phyloP scores from a whole-genome alignment of 2,888 invertebrate species.

The Himalopsyche tibetana region DNA sequence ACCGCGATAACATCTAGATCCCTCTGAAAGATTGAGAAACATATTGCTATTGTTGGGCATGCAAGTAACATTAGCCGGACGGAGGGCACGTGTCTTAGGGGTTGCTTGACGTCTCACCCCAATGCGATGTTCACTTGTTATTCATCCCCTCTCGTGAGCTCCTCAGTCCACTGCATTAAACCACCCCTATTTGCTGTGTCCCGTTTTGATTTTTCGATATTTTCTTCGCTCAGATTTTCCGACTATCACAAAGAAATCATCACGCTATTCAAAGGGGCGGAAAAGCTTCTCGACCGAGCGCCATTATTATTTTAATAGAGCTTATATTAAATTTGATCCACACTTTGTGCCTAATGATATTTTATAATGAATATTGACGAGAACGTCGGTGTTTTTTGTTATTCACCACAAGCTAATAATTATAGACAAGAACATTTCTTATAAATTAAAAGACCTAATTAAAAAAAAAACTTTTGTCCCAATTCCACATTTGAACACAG shows the following conservation, averaged over 20 bases:
- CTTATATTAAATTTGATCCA: not conserved
- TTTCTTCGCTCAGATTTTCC: conserved; percentile 19
- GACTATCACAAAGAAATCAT: conserved; percentile 32
- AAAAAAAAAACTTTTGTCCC: no score
- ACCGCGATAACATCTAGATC: no score
- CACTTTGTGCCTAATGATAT: not conserved
- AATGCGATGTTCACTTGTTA: conserved; percentile 50
- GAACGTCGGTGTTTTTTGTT: no score
- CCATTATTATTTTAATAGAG: not conserved
- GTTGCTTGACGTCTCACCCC: conserved; percentile 26
- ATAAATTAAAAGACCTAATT: no score
- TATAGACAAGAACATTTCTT: no score
- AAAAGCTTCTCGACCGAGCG: not conserved
- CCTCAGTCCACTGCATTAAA: conserved; percentile 38
- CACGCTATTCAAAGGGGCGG: not conserved
- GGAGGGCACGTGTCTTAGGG: conserved; percentile 42
- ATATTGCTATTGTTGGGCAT: conserved; percentile 23
- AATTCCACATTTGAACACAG: no score
- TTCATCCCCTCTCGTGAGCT: conserved; percentile 29
- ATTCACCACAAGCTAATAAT: no score
- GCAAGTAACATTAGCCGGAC: conserved; percentile 43
- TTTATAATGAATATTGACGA: not conserved
- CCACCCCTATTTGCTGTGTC: conserved; percentile 33
- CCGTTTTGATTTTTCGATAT: conserved; percentile 33
- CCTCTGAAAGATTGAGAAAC: not conserved